Evolutionary conservation across 2,888 invertebrate genomes (phyloP).

Genomic region (Trissolcus japonicus): DNA sequence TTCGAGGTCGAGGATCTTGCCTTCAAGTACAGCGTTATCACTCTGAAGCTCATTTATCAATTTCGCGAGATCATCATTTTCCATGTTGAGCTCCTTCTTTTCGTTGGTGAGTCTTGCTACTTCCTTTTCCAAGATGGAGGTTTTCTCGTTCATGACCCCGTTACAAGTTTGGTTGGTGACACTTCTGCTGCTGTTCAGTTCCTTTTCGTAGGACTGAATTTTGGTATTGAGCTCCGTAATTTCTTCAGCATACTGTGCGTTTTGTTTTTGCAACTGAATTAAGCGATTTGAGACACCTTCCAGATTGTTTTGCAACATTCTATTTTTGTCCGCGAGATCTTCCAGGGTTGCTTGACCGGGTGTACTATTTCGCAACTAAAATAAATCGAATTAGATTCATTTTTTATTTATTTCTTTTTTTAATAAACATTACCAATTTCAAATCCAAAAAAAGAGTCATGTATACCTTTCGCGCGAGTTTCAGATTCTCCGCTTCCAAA

Average conservation of each 20-base stretch:
- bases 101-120: constrained; percentile 69
- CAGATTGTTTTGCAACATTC: constrained; percentile 68
- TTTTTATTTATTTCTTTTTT: not conserved
- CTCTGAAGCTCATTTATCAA: constrained; percentile 75
- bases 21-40: constrained; percentile 73
- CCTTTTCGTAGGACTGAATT: constrained; percentile 7
- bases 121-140: constrained; percentile 76
- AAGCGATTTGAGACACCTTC: constrained; percentile 72
- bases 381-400: not conserved
- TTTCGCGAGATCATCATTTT: constrained; percentile 60
- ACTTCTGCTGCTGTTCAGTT: not conserved
- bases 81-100: constrained; percentile 58
- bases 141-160: constrained; percentile 68
- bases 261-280: constrained; percentile 65
- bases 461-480: constrained; percentile 65
- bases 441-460: not conserved
- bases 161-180: not conserved
- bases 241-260: constrained; percentile 47
- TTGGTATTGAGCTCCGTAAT: constrained; percentile 72
- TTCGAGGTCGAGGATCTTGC: constrained; percentile 73
- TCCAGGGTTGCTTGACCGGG: constrained; percentile 46
- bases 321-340: constrained; percentile 68
- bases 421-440: too few relatives aligned
- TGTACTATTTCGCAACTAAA: constrained; percentile 77
- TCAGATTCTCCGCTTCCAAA: constrained; percentile 76